Conservation (phyloP, 2,113 vertebrate species). For the Thamnophis sirtalis region DNA sequence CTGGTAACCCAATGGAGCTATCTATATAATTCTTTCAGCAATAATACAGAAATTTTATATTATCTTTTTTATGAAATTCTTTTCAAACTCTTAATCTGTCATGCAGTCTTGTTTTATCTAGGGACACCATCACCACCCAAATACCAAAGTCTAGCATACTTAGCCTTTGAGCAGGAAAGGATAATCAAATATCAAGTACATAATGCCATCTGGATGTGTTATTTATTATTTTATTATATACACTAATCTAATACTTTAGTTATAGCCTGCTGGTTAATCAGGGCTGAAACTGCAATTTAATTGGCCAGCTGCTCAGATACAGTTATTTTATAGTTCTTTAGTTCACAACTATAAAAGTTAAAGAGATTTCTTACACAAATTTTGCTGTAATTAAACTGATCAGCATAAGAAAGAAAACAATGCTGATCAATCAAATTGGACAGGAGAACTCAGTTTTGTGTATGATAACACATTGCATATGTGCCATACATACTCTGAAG, state of each 20-base stretch:
- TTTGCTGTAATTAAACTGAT: not conserved
- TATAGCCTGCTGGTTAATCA: not conserved
- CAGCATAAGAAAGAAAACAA: not conserved
- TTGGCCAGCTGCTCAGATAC: not conserved
- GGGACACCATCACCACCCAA: not conserved
- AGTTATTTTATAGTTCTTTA: not conserved
- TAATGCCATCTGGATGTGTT: not conserved
- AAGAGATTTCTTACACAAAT: not conserved
- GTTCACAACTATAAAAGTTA: not conserved
- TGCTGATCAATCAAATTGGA: not conserved
- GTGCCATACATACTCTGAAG: constrained; percentile 3
- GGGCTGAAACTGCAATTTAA: not conserved
- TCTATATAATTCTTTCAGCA: not conserved
- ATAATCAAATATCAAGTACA: not conserved
- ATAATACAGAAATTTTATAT: not conserved
- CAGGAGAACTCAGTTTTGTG: not conserved
- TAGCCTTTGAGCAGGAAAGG: not conserved
- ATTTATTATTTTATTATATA: not conserved
- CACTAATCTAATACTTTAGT: not conserved
- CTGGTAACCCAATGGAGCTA: not conserved
- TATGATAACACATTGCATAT: not conserved
- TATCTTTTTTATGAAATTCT: not conserved
- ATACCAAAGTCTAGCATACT: not conserved
- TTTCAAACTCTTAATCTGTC: not conserved
- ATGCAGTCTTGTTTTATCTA: not conserved